These are phyloP conservation scores for Timandra comae DNA, from an alignment of 2,888 invertebrate genomes.

Conservation along the genomic window DNA sequence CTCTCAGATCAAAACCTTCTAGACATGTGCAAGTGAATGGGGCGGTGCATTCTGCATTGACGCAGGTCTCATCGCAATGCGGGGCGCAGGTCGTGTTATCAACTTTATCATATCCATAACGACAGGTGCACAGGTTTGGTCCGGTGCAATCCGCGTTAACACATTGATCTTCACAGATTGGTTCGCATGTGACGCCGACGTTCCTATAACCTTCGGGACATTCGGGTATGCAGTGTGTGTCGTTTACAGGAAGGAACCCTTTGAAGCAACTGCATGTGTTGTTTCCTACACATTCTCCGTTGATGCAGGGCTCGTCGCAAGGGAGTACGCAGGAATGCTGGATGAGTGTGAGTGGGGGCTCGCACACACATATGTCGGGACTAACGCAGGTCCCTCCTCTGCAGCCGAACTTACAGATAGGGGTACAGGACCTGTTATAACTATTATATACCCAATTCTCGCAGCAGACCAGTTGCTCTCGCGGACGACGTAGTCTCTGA, in stretches of 20 bases:
- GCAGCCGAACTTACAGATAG: conserved; percentile 35
- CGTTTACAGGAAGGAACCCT: conserved; percentile 30
- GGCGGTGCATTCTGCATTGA: conserved; percentile 38
- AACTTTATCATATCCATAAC: conserved; percentile 30
- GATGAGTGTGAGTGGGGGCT: conserved; percentile 24
- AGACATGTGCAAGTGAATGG: conserved; percentile 42
- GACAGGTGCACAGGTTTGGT: conserved; percentile 59
- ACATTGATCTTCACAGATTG: conserved; percentile 51
- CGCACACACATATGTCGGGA: conserved; percentile 40
- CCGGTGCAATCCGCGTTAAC: conserved; percentile 60
- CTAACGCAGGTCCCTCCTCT: conserved; percentile 36
- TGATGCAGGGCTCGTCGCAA: conserved; percentile 57
- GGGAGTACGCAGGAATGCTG: conserved; percentile 30
- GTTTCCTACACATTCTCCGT: conserved; percentile 28
- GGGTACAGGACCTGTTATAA: conserved; percentile 20
- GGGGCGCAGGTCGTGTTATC: conserved; percentile 28
- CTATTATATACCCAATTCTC: conserved; percentile 14
- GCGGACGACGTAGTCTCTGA: too few species aligned
- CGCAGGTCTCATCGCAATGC: conserved; percentile 28
- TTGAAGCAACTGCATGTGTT: conserved; percentile 28
- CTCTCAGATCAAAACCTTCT: conserved; percentile 16
- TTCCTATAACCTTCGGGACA: conserved; percentile 13
- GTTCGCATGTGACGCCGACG: conserved; percentile 38
- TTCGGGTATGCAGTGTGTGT: conserved; percentile 10
- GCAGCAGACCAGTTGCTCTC: conserved; percentile 15